Percentiles rank a stretch among this genome's conserved stretches.
Conservation (phyloP, 2,113 vertebrate species). For the Aleadryas rufinucha region DNA sequence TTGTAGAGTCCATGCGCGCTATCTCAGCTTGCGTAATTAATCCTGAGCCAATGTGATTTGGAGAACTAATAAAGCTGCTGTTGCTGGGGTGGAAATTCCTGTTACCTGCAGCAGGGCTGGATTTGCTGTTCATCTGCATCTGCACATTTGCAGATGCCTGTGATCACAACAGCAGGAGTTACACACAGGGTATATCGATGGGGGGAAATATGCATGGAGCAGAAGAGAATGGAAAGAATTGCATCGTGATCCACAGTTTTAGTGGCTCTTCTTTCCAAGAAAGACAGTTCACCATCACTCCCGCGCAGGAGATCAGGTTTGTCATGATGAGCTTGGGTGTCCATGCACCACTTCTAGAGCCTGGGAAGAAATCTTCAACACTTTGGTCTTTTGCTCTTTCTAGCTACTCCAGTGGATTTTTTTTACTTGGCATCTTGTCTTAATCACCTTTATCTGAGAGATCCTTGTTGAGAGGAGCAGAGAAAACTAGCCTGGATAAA, state of each 20-base stretch:
- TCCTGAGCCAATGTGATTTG: constrained; percentile 14
- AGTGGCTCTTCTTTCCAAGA: background rate
- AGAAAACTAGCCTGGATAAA: background rate
- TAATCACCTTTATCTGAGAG: background rate
- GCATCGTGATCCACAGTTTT: background rate
- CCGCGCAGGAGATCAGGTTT: background rate
- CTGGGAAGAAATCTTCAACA: background rate
- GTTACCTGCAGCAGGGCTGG: constrained; percentile 43
- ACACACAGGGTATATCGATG: background rate
- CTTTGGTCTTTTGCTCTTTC: background rate
- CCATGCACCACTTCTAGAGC: background rate
- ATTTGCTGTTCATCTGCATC: constrained; percentile 20
- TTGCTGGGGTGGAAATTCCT: constrained; percentile 59
- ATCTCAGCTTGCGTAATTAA: constrained; percentile 46
- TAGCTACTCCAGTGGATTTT: fast-evolving
- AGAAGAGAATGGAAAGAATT: background rate
- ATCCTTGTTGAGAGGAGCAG: background rate
- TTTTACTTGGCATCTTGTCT: background rate
- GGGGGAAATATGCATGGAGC: background rate
- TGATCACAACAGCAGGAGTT: background rate
- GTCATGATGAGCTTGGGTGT: background rate
- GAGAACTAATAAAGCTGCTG: constrained; percentile 38
- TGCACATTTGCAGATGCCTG: background rate
- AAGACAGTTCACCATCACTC: background rate
- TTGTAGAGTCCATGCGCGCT: background rate